Percentiles rank a stretch among this genome's conserved stretches.
Evolutionary conservation across 2,888 invertebrate species (phyloP).

Genomic region (Pachydiplax longipennis): DNA sequence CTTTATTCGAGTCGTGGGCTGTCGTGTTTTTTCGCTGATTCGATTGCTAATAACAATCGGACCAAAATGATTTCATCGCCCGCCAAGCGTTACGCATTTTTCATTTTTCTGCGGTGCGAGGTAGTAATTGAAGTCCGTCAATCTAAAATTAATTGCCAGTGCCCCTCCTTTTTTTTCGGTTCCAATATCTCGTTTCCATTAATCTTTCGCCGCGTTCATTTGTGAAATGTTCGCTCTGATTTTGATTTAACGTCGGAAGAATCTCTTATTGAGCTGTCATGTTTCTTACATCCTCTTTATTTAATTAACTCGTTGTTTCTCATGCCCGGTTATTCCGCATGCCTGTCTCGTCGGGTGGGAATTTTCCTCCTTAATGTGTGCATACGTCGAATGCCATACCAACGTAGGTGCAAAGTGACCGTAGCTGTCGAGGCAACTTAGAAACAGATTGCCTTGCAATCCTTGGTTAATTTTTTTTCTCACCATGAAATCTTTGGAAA

Average conservation of each 20-base stretch:
- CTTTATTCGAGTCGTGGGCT: background rate
- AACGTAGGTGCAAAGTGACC: no score
- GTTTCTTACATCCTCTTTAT: background rate
- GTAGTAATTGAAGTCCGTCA: background rate
- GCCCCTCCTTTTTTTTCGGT: background rate
- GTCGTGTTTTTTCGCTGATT: background rate
- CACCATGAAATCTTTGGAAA: no score
- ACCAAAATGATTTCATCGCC: background rate
- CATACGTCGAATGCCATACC: no score
- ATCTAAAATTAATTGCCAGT: background rate
- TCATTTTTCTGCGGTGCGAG: background rate
- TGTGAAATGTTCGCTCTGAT: background rate
- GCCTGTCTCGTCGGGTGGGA: no score
- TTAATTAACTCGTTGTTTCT: background rate
- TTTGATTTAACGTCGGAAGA: background rate
- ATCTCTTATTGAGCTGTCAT: background rate
- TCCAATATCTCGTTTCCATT: background rate
- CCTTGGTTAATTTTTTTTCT: no score
- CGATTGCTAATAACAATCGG: background rate
- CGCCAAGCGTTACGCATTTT: background rate
- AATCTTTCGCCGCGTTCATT: background rate
- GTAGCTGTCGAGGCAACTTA: no score
- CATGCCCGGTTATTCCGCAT: no score
- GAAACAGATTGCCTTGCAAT: no score
- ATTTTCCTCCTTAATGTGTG: no score